These are phyloP conservation scores for Delia radicum DNA, from an alignment of 1,140 invertebrate species.

Conservation along the genomic window DNA sequence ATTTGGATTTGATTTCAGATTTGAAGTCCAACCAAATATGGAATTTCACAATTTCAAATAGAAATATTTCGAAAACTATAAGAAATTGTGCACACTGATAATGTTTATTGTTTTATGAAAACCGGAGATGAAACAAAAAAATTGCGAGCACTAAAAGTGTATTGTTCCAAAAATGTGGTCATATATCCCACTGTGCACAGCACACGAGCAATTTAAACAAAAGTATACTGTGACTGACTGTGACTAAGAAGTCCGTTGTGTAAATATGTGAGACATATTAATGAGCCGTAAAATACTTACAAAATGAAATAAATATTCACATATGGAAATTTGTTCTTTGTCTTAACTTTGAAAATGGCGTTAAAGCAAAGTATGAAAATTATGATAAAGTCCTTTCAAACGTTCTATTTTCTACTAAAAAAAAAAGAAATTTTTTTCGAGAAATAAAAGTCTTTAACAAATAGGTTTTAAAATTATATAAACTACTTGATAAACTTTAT, in stretches of 20 bases:
- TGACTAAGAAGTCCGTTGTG: neutral
- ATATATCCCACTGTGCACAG: too few relatives aligned
- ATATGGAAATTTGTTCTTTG: neutral
- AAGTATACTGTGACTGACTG: neutral
- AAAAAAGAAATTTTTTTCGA: neutral
- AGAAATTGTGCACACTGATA: too few relatives aligned
- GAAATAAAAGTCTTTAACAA: neutral
- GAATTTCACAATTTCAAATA: too few relatives aligned
- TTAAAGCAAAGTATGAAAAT: neutral
- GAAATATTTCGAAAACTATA: too few relatives aligned
- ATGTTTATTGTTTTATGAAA: too few relatives aligned
- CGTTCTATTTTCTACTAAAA: neutral
- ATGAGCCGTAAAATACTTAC: neutral
- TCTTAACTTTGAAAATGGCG: neutral
- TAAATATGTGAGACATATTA: neutral
- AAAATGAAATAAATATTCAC: neutral
- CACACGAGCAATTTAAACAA: too few relatives aligned
- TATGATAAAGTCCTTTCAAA: neutral
- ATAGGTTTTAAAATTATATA: neutral
- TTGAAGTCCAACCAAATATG: too few relatives aligned
- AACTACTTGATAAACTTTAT: neutral
- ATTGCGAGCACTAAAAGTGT: too few relatives aligned
- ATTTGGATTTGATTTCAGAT: too few relatives aligned
- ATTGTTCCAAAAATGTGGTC: too few relatives aligned
- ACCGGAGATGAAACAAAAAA: too few relatives aligned